Evolutionary conservation across 2,888 invertebrate species (phyloP).

Genomic region (Petrolisthes manimaculis): DNA sequence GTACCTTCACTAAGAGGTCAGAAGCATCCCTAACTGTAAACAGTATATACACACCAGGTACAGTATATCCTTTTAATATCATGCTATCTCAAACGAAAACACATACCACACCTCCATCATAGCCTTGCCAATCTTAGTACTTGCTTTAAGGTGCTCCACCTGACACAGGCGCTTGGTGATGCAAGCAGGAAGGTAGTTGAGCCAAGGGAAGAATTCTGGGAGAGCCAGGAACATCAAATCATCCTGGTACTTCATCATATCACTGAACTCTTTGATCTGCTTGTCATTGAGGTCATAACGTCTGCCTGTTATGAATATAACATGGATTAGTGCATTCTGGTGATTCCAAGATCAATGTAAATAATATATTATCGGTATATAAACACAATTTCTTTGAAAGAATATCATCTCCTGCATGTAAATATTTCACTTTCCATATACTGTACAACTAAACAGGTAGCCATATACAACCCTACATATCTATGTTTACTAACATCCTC

Average conservation of each 20-base stretch:
- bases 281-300: constrained; percentile 33
- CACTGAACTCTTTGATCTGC: not conserved
- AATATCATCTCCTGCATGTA: too few relatives aligned
- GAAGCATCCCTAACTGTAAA: too few relatives aligned
- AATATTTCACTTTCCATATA: too few relatives aligned
- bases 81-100: not conserved
- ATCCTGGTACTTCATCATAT: constrained; percentile 21
- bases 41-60: not conserved
- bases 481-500: not conserved
- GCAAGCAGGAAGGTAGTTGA: constrained; percentile 32
- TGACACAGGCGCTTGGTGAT: not conserved
- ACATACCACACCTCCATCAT: constrained; percentile 14
- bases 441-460: too few relatives aligned
- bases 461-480: too few relatives aligned
- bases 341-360: too few relatives aligned
- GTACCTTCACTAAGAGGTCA: too few relatives aligned
- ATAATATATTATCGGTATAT: too few relatives aligned
- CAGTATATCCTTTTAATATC: not conserved
- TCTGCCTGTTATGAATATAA: not conserved
- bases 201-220: constrained; percentile 34
- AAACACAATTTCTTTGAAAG: too few relatives aligned
- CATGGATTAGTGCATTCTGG: too few relatives aligned
- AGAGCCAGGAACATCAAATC: not conserved
- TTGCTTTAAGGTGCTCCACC: not conserved
- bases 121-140: not conserved